Evolutionary conservation across 2,888 invertebrate species (phyloP), one percentile per base, ranked within the genome.

Genomic region (Tanytarsus gracilentus): DNA sequence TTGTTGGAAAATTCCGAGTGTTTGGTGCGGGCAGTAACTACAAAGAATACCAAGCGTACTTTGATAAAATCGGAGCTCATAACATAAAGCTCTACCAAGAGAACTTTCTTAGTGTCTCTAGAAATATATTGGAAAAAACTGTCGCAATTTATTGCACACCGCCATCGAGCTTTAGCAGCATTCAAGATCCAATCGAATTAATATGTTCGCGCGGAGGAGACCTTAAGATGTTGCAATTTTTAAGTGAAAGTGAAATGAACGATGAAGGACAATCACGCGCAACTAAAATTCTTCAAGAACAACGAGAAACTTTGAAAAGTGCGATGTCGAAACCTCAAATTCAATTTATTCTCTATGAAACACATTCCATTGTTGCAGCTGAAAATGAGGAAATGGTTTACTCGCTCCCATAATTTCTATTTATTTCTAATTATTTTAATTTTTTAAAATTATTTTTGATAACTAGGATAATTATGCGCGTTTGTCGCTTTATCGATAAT

Each of bases 161-260:
- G 0, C 86, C 88, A 0, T 88, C 87, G 68, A 88, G 88, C 0
- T 88, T 86, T 68, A 86, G 87, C 0, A 86, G 87, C 0, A 83
- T 89, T 23, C 78, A 78, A 0, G 88, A 89, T 69, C 86, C 88
- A 0, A 87, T 89, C 4, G 88, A 89, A 67, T 73, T 89, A 66
- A 87, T 84, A n/a, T 86, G 85, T 65, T 84, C 84, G 5, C 78
- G 88, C 29, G 88, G 86, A 1, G 89, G 89, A 0, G 88, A 89
- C 69, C 73, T 86, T 5, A 77, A 80, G 9, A 84, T 89, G 79
- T 73, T 90, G 14, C 60, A 60, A 50, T 67, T 81, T 44, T 73
- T 85, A 14, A 85, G 85, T 0, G 85, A 85, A 68, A 80, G 84
- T 0, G 81, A 82, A 69, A 79, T 84, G 55, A 81, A 81, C 61